A percentile compares a stretch with the other conserved stretches of the same genome.
These are phyloP conservation scores for Nebria brevicollis DNA, from an alignment of 2,888 invertebrate species.

Conservation along the genomic window DNA sequence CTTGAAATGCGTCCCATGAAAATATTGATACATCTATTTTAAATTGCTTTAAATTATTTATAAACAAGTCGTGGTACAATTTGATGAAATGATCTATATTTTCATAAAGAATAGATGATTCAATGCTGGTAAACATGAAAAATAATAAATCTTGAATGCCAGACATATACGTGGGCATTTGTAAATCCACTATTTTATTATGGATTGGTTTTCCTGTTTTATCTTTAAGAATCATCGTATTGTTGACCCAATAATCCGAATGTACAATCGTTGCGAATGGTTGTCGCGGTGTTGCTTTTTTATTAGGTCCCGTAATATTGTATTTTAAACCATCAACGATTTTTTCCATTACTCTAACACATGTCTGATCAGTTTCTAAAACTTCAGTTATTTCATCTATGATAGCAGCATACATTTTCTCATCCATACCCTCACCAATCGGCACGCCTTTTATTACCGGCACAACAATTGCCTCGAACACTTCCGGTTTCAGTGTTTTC, in stretches of 20 bases:
- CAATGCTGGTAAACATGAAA: conserved; percentile 67
- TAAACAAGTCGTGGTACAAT: conserved; percentile 66
- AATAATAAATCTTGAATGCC: conserved; percentile 68
- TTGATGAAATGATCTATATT: conserved; percentile 65
- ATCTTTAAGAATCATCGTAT: conserved; percentile 67
- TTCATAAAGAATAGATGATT: conserved; percentile 60
- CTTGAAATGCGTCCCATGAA: conserved; percentile 61
- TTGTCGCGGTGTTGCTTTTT: conserved; percentile 57
- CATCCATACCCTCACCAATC: conserved; percentile 56
- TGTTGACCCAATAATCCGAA: conserved; percentile 71
- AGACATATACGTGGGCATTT: conserved; percentile 66
- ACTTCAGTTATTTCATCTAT: conserved; percentile 53
- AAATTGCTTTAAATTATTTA: conserved; percentile 61
- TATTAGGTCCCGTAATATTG: conserved; percentile 51
- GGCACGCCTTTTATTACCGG: conserved; percentile 60
- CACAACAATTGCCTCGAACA: conserved; percentile 61
- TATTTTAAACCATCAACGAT: conserved; percentile 44
- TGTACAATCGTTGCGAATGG: conserved; percentile 68
- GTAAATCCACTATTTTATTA: conserved; percentile 70
- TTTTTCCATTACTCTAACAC: conserved; percentile 43
- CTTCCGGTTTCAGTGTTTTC: conserved; percentile 62
- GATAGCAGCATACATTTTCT: conserved; percentile 53
- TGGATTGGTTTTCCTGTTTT: conserved; percentile 60
- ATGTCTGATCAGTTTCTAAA: conserved; percentile 47
- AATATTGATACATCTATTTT: conserved; percentile 58